Base-by-base conservation (phyloP, 2,113 vertebrate species). In the Tiliqua scincoides region DNA sequence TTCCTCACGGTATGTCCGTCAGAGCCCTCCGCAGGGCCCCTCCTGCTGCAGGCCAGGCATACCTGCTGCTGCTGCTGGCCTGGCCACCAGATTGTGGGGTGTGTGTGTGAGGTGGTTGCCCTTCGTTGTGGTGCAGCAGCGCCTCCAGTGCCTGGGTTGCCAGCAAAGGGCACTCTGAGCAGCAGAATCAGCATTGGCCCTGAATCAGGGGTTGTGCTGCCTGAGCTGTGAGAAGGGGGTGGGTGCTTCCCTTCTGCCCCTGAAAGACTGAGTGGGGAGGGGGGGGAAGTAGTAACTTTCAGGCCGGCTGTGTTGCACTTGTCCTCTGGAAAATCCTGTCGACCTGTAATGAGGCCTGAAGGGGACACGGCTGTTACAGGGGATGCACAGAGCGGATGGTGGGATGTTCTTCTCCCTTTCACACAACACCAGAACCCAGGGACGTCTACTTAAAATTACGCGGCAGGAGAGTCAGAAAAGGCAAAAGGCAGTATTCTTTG, bases 1-100 rank as follows among this genome's bases (percentile, higher is more conserved):
- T 99, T 99, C 93, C 96, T 99, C 87, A 99, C 98, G 0, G 98
- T 99, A 85, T 92, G 96, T 95, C 1, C 0, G 0, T 0, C 6
- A 2, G 9, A 5, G 1, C 20, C 32, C 14, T 3, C 43, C 15
- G 52, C 52, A 12, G 72, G 25, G 67, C 4, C 6, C n/a, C 23
- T 17, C 2, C 14, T 6, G 12, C 52, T 54, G 52, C 9, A 10
- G 1, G 2, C 68, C 20, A 0, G 1, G 2, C 10, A n/a, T 68
- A 3, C 63, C 62, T 65, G 62, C 2, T 10, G 20, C 21, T 18
- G 63, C 61, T 17, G 61, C 27, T 20, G 30, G 8, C 40, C 30
- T 1, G n/a, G 25, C 12, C 10, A 3, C 15, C 6, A 10, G 48
- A 6, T 32, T 32, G 21, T n/a, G 10, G 72, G 2, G 37, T 23